Evolutionary conservation across 1,140 invertebrate genomes (phyloP).

Genomic region (Drosophila rhopaloa): DNA sequence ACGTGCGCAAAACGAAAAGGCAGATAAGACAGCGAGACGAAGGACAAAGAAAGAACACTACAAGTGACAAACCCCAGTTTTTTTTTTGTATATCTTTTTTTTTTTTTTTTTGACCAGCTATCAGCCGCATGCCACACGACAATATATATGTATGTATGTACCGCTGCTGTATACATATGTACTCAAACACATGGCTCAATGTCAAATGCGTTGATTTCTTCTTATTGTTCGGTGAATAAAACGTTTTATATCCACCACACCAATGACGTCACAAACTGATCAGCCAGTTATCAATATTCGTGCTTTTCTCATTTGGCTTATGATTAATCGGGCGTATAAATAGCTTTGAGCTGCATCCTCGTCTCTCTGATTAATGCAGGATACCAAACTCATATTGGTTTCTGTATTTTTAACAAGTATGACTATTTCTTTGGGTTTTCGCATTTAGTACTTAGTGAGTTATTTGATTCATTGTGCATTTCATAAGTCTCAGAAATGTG

Average conservation of each 20-base stretch:
- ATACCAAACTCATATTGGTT: not conserved
- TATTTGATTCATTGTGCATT: not conserved
- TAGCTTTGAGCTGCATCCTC: not conserved
- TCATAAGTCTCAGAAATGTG: not conserved
- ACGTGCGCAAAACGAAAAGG: constrained; percentile 73
- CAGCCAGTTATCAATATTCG: not conserved
- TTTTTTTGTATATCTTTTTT: not conserved
- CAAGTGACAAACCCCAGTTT: constrained; percentile 6
- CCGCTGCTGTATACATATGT: not conserved
- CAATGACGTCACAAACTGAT: constrained; percentile 13
- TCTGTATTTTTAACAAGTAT: not conserved
- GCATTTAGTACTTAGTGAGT: not conserved
- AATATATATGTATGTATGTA: constrained; percentile 12
- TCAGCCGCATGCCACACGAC: constrained; percentile 43
- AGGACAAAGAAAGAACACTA: constrained; percentile 28
- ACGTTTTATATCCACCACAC: constrained; percentile 3
- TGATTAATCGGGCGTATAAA: constrained; percentile 24
- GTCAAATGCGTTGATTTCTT: constrained; percentile 10
- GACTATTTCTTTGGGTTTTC: not conserved
- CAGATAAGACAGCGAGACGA: constrained; percentile 63
- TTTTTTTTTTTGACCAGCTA: constrained; percentile 32
- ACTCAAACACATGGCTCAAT: constrained; percentile 12
- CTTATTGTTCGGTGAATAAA: constrained; percentile 4
- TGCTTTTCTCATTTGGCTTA: not conserved
- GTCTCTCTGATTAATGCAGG: not conserved